A percentile compares a stretch with the other conserved stretches of the same genome.
Conservation (phyloP, 1,140 invertebrate species). For the Hycleus phaleratus region DNA sequence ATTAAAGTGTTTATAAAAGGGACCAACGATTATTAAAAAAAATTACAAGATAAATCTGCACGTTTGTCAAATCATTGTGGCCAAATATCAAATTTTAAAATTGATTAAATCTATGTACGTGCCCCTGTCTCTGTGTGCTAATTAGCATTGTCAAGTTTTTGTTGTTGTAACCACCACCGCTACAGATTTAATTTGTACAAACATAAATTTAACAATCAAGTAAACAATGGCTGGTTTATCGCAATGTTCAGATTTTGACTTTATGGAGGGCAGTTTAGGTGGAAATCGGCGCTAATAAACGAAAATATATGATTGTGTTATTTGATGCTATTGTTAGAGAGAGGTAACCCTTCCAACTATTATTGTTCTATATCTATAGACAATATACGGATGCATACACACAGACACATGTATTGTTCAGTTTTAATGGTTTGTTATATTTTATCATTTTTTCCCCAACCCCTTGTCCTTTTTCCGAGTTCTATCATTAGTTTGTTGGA, state of each 20-base stretch:
- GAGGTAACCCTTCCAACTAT: slow-evolving; percentile 16
- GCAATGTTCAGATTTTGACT: slow-evolving; percentile 42
- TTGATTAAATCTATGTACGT: too few relatives aligned
- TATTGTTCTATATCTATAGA: slow-evolving; percentile 31
- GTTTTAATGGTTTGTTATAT: slow-evolving; percentile 31
- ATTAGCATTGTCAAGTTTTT: slow-evolving; percentile 16
- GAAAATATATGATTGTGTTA: slow-evolving; percentile 37
- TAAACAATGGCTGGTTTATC: slow-evolving; percentile 43
- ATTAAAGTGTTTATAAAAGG: slow-evolving; percentile 32
- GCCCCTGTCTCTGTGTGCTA: slow-evolving; percentile 32
- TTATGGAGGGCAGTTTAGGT: slow-evolving; percentile 38
- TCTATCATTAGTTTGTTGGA: slow-evolving; percentile 19
- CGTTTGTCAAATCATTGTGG: slow-evolving; percentile 1
- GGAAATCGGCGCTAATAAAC: slow-evolving; percentile 39
- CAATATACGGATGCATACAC: too few relatives aligned
- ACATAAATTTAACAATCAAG: slow-evolving; percentile 43
- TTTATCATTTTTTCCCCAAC: slow-evolving; percentile 30
- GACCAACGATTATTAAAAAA: slow-evolving; percentile 25
- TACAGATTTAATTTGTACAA: slow-evolving; percentile 43
- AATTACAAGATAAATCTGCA: slow-evolving; percentile 18
- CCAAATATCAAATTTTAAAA: too few relatives aligned
- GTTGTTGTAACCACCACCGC: slow-evolving; percentile 26
- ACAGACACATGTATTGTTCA: slow-evolving; percentile 20
- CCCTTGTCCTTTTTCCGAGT: slow-evolving; percentile 28
- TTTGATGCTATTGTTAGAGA: slow-evolving; percentile 30